Conservation (phyloP, 2,113 vertebrate genomes). For the Otolemur garnettii region DNA sequence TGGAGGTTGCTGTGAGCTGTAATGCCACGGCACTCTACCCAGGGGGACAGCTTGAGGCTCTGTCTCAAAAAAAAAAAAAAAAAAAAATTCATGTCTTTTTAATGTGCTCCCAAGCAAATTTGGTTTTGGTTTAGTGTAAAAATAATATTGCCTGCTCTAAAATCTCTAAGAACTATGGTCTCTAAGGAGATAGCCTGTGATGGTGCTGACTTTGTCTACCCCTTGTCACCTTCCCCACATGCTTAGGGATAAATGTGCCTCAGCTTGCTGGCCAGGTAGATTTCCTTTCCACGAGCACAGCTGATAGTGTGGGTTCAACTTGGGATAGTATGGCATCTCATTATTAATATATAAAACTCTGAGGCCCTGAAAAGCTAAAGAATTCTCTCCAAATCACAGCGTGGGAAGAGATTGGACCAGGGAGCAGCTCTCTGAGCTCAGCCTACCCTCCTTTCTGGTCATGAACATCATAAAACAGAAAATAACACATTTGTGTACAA, state of each 20-base stretch:
- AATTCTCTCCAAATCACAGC: not conserved
- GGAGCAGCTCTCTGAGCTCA: not conserved
- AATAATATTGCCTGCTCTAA: not conserved
- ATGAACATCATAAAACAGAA: not conserved
- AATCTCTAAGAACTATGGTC: conserved; percentile 22
- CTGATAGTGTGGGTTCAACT: not conserved
- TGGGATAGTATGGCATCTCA: not conserved
- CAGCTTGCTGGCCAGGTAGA: not conserved
- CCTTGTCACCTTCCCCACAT: not conserved
- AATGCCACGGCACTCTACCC: too few relatives aligned
- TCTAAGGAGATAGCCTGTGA: not conserved
- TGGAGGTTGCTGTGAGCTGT: too few relatives aligned
- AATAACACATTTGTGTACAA: not conserved
- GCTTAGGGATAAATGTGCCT: not conserved
- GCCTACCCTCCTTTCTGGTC: not conserved
- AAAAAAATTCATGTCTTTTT: not conserved
- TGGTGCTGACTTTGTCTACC: not conserved
- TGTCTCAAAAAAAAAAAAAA: too few relatives aligned
- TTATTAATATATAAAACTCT: conserved; percentile 23
- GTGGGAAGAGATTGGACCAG: not conserved
- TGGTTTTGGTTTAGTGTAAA: conserved; percentile 14
- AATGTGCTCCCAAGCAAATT: conserved; percentile 29
- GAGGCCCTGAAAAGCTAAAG: not conserved
- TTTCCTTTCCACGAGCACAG: conserved; percentile 7
- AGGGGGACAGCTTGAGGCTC: too few relatives aligned